Evolutionary conservation across 2,888 invertebrate species (phyloP).

Genomic region (Aethes cnicana): DNA sequence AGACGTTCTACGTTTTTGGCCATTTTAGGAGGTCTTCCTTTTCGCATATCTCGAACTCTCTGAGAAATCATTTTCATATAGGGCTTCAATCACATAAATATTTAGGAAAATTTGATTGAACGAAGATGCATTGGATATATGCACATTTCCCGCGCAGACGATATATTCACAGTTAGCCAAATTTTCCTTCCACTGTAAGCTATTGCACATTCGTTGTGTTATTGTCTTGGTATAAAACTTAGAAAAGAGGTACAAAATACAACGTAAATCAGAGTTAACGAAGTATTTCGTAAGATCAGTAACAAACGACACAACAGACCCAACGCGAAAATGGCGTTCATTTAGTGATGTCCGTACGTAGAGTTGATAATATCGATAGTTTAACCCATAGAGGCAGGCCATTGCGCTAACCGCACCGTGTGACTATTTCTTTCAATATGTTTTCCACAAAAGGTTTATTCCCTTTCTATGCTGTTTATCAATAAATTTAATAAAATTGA

Average conservation of each 20-base stretch:
- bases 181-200: conserved; percentile 1
- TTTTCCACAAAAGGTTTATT: no score
- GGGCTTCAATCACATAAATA: conserved; percentile 15
- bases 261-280: conserved; percentile 34
- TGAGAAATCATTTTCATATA: conserved; percentile 60
- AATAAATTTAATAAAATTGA: no score
- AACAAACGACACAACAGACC: conserved; percentile 44
- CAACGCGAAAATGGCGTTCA: conserved; percentile 70
- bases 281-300: conserved; percentile 44
- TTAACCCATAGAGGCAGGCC: not conserved
- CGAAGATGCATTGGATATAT: conserved; percentile 51
- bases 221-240: not conserved
- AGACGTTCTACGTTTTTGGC: conserved; percentile 65
- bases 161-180: conserved; percentile 42
- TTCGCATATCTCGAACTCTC: conserved; percentile 58
- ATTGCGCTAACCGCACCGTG: no score
- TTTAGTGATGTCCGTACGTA: conserved; percentile 49
- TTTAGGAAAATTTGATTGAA: conserved; percentile 36
- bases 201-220: not conserved
- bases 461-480: no score
- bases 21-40: conserved; percentile 55
- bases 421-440: no score
- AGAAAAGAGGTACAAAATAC: not conserved
- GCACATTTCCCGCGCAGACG: conserved; percentile 80
- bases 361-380: not conserved